Evolutionary conservation across 2,797 vertebrate genomes (phyloP), one percentile per base, ranked within the genome.

Genomic region (Meriones psammophilus): DNA sequence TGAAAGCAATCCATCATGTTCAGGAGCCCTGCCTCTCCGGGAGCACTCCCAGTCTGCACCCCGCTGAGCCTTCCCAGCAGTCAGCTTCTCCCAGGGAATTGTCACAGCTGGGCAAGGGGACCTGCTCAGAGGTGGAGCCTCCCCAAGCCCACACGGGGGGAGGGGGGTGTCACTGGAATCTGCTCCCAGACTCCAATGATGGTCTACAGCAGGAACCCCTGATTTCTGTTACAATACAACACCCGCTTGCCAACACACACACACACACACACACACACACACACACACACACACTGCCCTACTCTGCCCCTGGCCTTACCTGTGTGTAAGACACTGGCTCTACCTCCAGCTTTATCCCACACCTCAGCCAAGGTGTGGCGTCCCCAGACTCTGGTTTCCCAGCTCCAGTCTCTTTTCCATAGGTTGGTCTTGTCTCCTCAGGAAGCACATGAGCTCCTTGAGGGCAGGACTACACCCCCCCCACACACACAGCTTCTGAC

Each of bases 1-100:
- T 33, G 90, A 91, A 94, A 97, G 73, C 60, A 42, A 83, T 97
- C 94, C 58, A 77, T 98, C 95, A 94, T 39, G 14, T 64, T 17
- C n/a, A 77, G 84, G 79, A 88, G 22, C 62, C 92, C 76, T 10
- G 42, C 46, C 62, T 77, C 56, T 68, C 64, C 14, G 18, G 18
- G 93, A 87, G 10, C 66, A 39, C 54, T 79, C 81, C 56, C n/a
- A 6, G 0, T 60, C 64, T 26, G 0, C 50, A 54, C 33, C 3
- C 39, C 28, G 6, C 17, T 30, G 66, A 71, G 76, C 56, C 42
- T 66, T 42, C 1, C 4, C 50, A 24, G 22, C 9, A 39, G 39
- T 13, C 68, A 33, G 20, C 50, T 3, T 58, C 50, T 95, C 30
- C 46, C 26, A 33, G 9, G 7, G 30, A 84, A 18, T 66, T 78